Base-by-base conservation (phyloP, 2,888 invertebrate species). In the Arrhopalites spinosus region DNA sequence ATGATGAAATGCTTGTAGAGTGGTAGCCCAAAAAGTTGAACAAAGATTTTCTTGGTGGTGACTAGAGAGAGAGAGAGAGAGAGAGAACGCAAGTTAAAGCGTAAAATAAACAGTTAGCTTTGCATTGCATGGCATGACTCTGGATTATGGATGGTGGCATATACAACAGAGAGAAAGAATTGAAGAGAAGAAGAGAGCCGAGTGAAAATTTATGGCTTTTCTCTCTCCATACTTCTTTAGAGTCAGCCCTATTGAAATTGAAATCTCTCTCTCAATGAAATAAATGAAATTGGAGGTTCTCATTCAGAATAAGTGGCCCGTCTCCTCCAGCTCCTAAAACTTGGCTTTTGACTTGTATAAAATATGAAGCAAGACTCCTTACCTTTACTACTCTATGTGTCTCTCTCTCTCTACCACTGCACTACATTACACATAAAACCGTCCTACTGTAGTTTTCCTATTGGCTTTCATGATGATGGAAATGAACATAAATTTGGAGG, bases 251-350 rank as follows among this genome's bases (percentile, higher is more conserved):
- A 70, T 70, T 70, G 56, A 70, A 70, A 70, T 70, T 70, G 70
- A 70, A 70, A 70, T 70, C 36, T 53, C 56, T 36, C 70, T 70
- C 53, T 70, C 56, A 56, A 70, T 70, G 70, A 70, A 70, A 70
- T 70, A 70, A 70, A 70, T 70, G 50, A 70, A 70, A 70, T 70
- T 70, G 70, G 70, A 70, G 59, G 56, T 70, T 70, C 70, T 56
- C 56, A 70, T 70, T 70, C 70, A 70, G 36, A 59, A 69, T 69
- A 69, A 53, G 56, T 53, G 53, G 56, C 23, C 69, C 47, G 56
- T 69, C 30, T 29, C n/a, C 63, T 11, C 29, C 17, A 36, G 36
- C 11, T 7, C 53, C 20, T 53, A 3, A 53, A 5, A 8, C 17
- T 20, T 20, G 53, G n/a, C n/a, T 17, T 53, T 20, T 53, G 53